Evolutionary conservation across 2,797 vertebrate species (phyloP).

Genomic region (Schizopygopsis malacanthus): DNA sequence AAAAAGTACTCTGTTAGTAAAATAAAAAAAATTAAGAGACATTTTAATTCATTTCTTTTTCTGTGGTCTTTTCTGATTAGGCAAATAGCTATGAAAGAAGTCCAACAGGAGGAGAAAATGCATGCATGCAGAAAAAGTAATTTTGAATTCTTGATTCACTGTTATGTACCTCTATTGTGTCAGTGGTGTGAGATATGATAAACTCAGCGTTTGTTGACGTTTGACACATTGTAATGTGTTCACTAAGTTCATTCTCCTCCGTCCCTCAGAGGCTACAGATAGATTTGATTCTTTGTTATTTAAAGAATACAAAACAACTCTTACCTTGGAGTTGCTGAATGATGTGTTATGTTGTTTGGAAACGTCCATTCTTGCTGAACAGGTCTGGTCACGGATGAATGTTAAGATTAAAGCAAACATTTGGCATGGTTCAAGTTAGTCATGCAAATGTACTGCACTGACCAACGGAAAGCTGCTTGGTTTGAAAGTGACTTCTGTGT

Average conservation of each 20-base stretch:
- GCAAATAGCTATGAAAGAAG: not conserved
- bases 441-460: too few species aligned
- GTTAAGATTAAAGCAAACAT: not conserved
- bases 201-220: not conserved
- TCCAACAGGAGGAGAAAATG: not conserved
- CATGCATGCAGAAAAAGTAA: slow-evolving; percentile 15
- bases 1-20: not conserved
- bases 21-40: not conserved
- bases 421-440: not conserved
- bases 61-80: not conserved
- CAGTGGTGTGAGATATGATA: not conserved
- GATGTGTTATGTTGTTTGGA: not conserved
- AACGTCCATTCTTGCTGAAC: slow-evolving; percentile 31
- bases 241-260: not conserved
- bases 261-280: slow-evolving; percentile 2
- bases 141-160: not conserved
- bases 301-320: slow-evolving; percentile 11
- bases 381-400: not conserved
- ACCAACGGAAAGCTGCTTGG: too few species aligned
- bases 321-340: not conserved
- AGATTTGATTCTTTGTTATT: slow-evolving; percentile 7
- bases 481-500: too few species aligned
- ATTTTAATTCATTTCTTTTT: not conserved
- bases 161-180: not conserved
- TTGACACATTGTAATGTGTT: not conserved